These are phyloP conservation scores for Nebria ingens DNA, from an alignment of 1,140 invertebrate species.

Conservation along the genomic window DNA sequence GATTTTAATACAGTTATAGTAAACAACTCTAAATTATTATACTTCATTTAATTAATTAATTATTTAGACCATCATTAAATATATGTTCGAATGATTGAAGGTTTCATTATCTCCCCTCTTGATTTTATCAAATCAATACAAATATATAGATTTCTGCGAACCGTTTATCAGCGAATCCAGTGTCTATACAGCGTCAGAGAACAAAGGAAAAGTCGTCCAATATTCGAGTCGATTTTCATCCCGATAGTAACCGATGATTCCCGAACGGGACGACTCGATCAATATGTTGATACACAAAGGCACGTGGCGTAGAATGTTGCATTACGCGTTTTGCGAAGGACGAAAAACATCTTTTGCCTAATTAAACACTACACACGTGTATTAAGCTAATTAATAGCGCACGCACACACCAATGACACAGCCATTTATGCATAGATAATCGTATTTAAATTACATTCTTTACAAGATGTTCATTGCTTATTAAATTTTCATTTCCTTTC, in stretches of 20 bases:
- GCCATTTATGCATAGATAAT: too few relatives aligned
- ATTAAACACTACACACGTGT: too few relatives aligned
- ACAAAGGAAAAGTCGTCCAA: neutral
- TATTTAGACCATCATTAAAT: neutral
- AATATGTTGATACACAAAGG: conserved; percentile 3
- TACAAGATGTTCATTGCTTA: too few relatives aligned
- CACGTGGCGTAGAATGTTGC: neutral
- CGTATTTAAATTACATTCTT: too few relatives aligned
- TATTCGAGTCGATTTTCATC: neutral
- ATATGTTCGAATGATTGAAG: neutral
- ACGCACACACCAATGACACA: too few relatives aligned
- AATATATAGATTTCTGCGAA: neutral
- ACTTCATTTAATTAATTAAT: neutral
- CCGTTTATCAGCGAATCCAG: neutral
- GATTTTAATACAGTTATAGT: too few relatives aligned
- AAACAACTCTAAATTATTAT: too few relatives aligned
- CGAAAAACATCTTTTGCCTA: too few relatives aligned
- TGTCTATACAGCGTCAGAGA: neutral
- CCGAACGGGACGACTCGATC: neutral
- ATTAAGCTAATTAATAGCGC: too few relatives aligned
- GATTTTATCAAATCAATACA: neutral
- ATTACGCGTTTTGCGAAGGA: neutral
- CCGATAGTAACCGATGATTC: neutral
- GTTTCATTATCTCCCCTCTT: neutral
- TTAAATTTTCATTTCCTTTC: too few relatives aligned